phyloP scores from a whole-genome alignment of 1,140 invertebrate species.

The Zaprionus taronus region DNA sequence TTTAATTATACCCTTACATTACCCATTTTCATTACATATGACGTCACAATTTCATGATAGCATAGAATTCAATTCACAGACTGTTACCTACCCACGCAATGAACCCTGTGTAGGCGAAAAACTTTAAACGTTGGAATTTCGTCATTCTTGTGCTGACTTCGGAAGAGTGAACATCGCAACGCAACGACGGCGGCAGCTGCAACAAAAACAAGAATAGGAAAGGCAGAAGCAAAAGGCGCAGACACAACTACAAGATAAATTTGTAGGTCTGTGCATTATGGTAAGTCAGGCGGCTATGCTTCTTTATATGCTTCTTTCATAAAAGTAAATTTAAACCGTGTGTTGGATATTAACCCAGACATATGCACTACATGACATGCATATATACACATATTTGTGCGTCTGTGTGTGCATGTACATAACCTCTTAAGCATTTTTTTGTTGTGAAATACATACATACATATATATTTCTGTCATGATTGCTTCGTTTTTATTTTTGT shows the following conservation, averaged over 20 bases:
- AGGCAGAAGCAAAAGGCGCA: neutral
- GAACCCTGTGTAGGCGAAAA: neutral
- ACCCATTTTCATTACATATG: neutral
- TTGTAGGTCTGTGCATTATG: neutral
- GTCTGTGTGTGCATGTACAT: neutral
- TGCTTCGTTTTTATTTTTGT: no score
- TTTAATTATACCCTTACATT: neutral
- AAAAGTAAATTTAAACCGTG: neutral
- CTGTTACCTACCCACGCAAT: neutral
- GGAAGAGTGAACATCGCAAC: neutral
- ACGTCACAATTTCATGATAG: neutral
- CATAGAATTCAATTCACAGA: neutral
- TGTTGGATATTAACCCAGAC: neutral
- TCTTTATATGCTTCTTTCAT: neutral
- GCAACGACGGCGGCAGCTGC: neutral
- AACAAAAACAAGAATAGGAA: neutral
- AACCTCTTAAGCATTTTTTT: neutral
- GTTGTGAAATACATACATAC: neutral
- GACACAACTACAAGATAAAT: neutral
- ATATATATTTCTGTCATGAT: neutral
- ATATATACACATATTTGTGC: neutral
- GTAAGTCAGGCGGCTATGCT: neutral
- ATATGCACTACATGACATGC: neutral
- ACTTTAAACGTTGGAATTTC: neutral
- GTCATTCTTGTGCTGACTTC: neutral